phyloP scores from a whole-genome alignment of 2,113 vertebrate species.

The Paralichthys olivaceus region DNA sequence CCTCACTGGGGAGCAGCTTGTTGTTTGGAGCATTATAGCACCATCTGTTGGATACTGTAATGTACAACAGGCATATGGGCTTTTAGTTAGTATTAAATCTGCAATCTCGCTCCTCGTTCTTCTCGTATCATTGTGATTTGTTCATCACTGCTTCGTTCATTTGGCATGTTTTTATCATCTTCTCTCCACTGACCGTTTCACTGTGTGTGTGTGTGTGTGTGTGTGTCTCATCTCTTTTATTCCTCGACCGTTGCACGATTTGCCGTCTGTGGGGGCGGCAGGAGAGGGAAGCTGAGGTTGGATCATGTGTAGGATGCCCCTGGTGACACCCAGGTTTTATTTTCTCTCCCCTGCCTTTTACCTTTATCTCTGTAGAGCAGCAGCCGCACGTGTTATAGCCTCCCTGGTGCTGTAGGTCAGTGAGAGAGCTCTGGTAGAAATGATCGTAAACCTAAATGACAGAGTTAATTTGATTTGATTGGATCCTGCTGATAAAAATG shows the following conservation, averaged over 20 bases:
- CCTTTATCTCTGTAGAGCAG: slow-evolving; percentile 47
- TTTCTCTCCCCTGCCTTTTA: slow-evolving; percentile 23
- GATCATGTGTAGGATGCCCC: slow-evolving; percentile 76
- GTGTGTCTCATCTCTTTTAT: slow-evolving; percentile 42
- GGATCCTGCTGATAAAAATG: slow-evolving; percentile 19
- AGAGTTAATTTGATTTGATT: slow-evolving; percentile 30
- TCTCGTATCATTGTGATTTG: neutral
- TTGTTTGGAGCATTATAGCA: slow-evolving; percentile 42
- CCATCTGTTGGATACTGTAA: slow-evolving; percentile 63
- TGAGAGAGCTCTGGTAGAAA: slow-evolving; percentile 20
- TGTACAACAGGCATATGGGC: neutral
- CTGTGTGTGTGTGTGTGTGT: slow-evolving; percentile 31
- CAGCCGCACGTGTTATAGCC: slow-evolving; percentile 19
- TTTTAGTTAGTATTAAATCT: neutral
- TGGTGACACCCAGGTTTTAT: slow-evolving; percentile 79
- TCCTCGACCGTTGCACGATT: slow-evolving; percentile 24
- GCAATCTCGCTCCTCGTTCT: neutral
- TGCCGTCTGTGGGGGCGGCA: slow-evolving; percentile 42
- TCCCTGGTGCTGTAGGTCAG: slow-evolving; percentile 30
- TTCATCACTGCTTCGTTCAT: slow-evolving; percentile 1
- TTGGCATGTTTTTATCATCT: slow-evolving; percentile 32
- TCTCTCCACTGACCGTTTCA: slow-evolving; percentile 29
- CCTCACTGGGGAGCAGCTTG: neutral
- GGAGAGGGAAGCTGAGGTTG: slow-evolving; percentile 69
- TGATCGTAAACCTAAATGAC: slow-evolving; percentile 18